phyloP scores from a whole-genome alignment of 2,888 invertebrate species.

The Anoncus sp. region DNA sequence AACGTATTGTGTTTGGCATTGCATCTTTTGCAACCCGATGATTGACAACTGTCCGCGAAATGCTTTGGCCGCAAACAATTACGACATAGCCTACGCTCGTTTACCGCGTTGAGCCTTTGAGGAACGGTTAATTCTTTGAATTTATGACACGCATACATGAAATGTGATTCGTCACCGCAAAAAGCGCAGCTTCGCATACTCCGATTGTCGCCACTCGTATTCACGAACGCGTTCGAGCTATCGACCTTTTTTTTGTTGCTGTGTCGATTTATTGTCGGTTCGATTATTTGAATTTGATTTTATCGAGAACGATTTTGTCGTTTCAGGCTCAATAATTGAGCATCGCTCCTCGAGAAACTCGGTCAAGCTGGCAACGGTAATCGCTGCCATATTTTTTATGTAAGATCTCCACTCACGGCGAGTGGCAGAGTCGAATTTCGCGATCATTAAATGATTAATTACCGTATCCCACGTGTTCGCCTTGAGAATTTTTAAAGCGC shows the following conservation, averaged over 20 bases:
- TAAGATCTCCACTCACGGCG: conserved; percentile 46
- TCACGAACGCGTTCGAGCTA: conserved; percentile 21
- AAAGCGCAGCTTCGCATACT: conserved; percentile 13
- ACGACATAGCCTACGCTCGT: conserved; percentile 37
- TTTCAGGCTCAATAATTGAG: conserved; percentile 38
- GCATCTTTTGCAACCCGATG: conserved; percentile 24
- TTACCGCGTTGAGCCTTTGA: conserved; percentile 27
- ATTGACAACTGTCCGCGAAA: conserved; percentile 21
- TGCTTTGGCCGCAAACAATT: conserved; percentile 39
- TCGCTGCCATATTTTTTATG: conserved; percentile 25
- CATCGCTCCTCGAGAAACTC: conserved; percentile 53
- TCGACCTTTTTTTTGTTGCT: conserved; percentile 7
- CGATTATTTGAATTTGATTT: conserved; percentile 20
- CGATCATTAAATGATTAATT: conserved; percentile 28
- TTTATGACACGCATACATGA: conserved; percentile 30
- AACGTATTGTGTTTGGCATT: conserved; percentile 25
- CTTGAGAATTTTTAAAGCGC: conserved; percentile 19
- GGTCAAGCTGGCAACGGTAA: conserved; percentile 6
- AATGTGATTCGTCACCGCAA: conserved; percentile 23
- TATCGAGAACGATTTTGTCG: neutral
- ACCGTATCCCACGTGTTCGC: conserved; percentile 47
- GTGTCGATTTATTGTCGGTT: conserved; percentile 4
- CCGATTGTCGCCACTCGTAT: conserved; percentile 1
- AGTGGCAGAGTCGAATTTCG: conserved; percentile 35
- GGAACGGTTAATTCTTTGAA: conserved; percentile 34